phyloP scores from a whole-genome alignment of 2,888 invertebrate species.

The Drosophila paucipuncta region DNA sequence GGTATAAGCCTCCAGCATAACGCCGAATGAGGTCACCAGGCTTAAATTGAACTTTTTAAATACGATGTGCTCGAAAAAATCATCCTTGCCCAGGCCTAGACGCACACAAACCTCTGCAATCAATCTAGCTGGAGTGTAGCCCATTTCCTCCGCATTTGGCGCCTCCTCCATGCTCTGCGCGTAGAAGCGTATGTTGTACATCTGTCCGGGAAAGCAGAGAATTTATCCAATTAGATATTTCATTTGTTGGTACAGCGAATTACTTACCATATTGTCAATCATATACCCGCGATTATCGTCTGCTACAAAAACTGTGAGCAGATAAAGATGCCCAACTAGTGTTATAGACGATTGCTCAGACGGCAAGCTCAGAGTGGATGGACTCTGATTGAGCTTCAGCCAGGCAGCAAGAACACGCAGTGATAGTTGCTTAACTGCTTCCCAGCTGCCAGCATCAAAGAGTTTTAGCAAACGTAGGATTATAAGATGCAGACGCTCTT shows the following conservation, averaged over 20 bases:
- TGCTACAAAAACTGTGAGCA: conserved; percentile 75
- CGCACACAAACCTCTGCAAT: conserved; percentile 79
- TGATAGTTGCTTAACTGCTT: conserved; percentile 80
- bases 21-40: conserved; percentile 74
- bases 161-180: conserved; percentile 70
- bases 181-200: conserved; percentile 82
- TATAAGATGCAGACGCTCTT: conserved; percentile 77
- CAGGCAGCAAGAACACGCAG: conserved; percentile 80
- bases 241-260: not conserved
- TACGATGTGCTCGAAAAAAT: conserved; percentile 77
- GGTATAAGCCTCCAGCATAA: conserved; percentile 78
- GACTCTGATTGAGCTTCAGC: conserved; percentile 49
- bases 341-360: conserved; percentile 54
- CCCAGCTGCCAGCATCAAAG: conserved; percentile 80
- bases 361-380: conserved; percentile 34
- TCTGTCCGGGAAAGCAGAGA: conserved; percentile 45
- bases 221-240: not conserved
- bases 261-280: conserved; percentile 79
- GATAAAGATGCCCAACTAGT: conserved; percentile 77
- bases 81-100: conserved; percentile 69
- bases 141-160: conserved; percentile 20
- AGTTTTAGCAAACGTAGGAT: conserved; percentile 80
- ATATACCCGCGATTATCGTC: conserved; percentile 80
- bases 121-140: conserved; percentile 76
- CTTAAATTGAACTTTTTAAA: conserved; percentile 68